Evolutionary conservation across 1,140 invertebrate species (phyloP).

Genomic region (Trachymyrmex cornetzi): DNA sequence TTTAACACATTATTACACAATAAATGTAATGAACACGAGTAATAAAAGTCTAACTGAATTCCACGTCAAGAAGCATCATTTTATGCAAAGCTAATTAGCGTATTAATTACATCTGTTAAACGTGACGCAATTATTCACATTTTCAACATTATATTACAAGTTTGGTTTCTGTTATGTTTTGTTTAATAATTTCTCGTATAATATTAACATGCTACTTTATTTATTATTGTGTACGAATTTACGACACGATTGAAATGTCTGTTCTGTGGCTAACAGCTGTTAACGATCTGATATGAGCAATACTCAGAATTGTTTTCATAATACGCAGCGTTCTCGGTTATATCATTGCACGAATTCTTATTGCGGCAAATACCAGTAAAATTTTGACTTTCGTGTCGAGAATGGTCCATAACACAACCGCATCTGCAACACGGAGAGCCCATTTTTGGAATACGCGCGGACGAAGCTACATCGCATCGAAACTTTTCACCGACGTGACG

Average conservation of each 20-base stretch:
- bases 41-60: background rate
- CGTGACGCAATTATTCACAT: background rate
- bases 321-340: background rate
- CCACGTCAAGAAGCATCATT: background rate
- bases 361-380: background rate
- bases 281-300: conserved; percentile 4
- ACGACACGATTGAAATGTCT: background rate
- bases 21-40: background rate
- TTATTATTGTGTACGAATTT: background rate
- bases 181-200: background rate
- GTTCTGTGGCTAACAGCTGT: background rate
- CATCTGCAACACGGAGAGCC: background rate
- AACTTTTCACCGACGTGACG: conserved; percentile 3
- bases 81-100: background rate
- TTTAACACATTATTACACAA: background rate
- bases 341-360: background rate
- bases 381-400: background rate
- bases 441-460: conserved; percentile 19
- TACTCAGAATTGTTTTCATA: background rate
- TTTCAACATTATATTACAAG: background rate
- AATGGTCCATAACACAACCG: conserved; percentile 1
- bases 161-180: background rate
- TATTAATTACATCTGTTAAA: background rate
- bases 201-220: conserved; percentile 1
- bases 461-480: background rate